Evolutionary conservation across 2,797 vertebrate species (phyloP), one percentile per base, ranked within the genome.

Genomic region (Sebastes dallii): DNA sequence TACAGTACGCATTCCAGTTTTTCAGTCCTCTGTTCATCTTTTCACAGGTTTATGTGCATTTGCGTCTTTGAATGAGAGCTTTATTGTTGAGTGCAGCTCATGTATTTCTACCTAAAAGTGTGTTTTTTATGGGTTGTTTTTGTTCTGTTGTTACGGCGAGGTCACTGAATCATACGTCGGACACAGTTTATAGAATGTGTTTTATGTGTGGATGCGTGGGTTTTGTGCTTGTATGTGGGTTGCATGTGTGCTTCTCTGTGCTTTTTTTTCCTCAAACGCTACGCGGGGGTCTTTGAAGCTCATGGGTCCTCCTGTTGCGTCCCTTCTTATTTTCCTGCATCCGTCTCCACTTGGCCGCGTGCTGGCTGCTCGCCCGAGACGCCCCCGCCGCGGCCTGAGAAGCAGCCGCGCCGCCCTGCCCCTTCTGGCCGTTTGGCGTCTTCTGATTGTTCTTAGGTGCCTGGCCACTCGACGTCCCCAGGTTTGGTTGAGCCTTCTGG

Each of bases 271-370:
- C 82, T 94, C 96, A 99, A 94, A 99, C 98, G 92, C 98, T 99
- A 78, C 98, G 96, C 9, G 98, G 98, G 88, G 98, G 97, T 97
- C 98, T 97, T 85, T 99, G 98, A 90, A 98, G 98, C 95, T 99
- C 98, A 36, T 99, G 98, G 96, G 98, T 99, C 95, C 98, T 98
- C 96, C 98, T 96, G 91, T 99, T 99, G 84, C 98, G 97, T 80
- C 98, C 98, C 93, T 99, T 99, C 96, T 99, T 99, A 80, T 97
- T 99, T 90, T 99, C 98, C 91, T 99, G 98, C 92, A 98, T 95
- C 91, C 98, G 97, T 93, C 97, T 98, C 98, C 98, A 99, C 88
- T 99, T 99, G 92, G 96, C 96, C 27, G 95, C 84, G 72, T 96
- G 97, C 84, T 91, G 95, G 87, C 83, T 88, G 80, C 56, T 82